Conservation (phyloP, 2,797 vertebrate species). For the Megalops cyprinoides region DNA sequence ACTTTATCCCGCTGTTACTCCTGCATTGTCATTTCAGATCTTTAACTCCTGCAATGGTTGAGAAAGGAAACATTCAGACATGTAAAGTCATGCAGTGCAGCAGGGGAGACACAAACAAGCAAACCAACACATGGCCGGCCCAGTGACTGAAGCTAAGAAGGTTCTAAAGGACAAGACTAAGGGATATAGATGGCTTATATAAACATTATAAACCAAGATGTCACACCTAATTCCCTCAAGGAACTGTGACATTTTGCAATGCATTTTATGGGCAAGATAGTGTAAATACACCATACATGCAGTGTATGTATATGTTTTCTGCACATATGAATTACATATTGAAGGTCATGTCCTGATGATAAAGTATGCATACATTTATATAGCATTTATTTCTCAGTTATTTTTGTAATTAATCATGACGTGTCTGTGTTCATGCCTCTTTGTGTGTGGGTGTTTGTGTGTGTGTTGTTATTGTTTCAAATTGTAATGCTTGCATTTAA, state of each 20-base stretch:
- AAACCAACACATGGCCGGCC: background rate
- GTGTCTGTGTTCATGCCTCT: background rate
- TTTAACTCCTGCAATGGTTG: background rate
- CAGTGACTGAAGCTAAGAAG: too few species aligned
- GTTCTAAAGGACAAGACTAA: too few species aligned
- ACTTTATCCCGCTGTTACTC: background rate
- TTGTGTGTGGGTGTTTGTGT: background rate
- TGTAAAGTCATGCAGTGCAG: background rate
- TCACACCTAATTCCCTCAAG: background rate
- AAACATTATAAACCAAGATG: too few species aligned
- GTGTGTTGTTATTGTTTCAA: background rate
- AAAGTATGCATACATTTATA: background rate
- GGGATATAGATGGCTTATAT: too few species aligned
- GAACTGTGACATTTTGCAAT: background rate
- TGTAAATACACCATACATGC: too few species aligned
- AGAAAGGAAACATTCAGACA: slow-evolving; percentile 9
- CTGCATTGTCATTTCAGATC: background rate
- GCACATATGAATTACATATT: too few species aligned
- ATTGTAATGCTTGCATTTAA: background rate
- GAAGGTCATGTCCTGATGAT: too few species aligned
- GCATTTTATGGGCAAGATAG: background rate
- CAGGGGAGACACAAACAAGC: background rate
- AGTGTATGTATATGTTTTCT: too few species aligned
- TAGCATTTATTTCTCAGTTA: too few species aligned
- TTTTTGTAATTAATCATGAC: too few species aligned